Evolutionary conservation across 2,888 invertebrate genomes (phyloP).

Genomic region (Trichopria drosophilae): DNA sequence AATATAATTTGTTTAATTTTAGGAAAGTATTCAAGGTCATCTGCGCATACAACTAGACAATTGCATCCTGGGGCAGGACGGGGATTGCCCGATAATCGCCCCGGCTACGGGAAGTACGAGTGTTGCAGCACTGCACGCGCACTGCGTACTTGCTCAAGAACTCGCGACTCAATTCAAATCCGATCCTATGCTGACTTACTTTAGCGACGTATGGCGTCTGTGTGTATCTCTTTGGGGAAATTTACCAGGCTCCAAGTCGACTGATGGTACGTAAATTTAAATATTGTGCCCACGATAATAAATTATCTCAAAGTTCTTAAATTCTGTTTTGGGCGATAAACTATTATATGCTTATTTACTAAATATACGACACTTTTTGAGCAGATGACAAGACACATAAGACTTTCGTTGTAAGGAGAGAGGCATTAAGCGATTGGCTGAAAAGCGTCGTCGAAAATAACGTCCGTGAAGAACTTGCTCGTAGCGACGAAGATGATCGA

Average conservation of each 20-base stretch:
- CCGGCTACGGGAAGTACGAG: constrained; percentile 50
- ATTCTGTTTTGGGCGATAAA: not conserved
- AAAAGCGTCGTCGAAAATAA: constrained; percentile 61
- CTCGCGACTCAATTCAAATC: constrained; percentile 35
- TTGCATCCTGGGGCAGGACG: constrained; percentile 60
- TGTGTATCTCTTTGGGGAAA: constrained; percentile 86
- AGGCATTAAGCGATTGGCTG: constrained; percentile 69
- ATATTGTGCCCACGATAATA: constrained; percentile 1
- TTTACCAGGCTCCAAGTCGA: constrained; percentile 62
- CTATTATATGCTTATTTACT: constrained; percentile 47
- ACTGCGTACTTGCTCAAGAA: constrained; percentile 61
- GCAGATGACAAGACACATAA: constrained; percentile 60
- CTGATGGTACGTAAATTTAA: constrained; percentile 57
- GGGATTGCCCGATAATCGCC: constrained; percentile 60
- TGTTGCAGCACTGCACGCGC: constrained; percentile 63
- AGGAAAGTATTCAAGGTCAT: constrained; percentile 67
- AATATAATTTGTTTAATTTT: constrained; percentile 28
- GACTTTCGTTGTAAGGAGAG: constrained; percentile 62
- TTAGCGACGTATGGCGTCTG: constrained; percentile 52
- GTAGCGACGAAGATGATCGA: constrained; percentile 41
- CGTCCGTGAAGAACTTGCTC: constrained; percentile 51
- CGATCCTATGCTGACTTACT: constrained; percentile 54
- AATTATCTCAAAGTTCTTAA: not conserved
- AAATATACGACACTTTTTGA: too few relatives aligned
- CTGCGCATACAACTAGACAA: constrained; percentile 68